Percentiles rank a stretch among this genome's conserved stretches.
Conservation (phyloP, 2,888 invertebrate species). For the Clostera curtula region DNA sequence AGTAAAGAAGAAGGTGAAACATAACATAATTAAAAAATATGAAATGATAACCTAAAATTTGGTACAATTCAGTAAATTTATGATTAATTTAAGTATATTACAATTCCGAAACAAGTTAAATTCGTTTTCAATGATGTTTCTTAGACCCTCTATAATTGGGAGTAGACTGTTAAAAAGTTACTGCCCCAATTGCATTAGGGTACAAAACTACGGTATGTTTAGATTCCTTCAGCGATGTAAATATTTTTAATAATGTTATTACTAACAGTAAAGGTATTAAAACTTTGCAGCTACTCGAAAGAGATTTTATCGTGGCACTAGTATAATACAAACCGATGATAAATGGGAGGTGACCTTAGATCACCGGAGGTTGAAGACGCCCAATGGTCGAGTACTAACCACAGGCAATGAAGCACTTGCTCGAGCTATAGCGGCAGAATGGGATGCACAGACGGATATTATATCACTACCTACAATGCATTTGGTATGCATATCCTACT, state of each 20-base stretch:
- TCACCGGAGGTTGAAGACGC: conserved; percentile 92
- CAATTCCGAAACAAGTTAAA: too few species aligned
- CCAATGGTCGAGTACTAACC: conserved; percentile 83
- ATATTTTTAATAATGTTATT: neutral
- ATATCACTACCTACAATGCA: conserved; percentile 91
- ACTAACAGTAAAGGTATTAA: too few species aligned
- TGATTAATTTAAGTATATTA: too few species aligned
- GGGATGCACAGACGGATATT: conserved; percentile 88
- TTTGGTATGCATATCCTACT: conserved; percentile 75
- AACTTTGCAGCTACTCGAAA: conserved; percentile 69
- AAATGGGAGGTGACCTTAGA: conserved; percentile 92
- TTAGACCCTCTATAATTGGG: conserved; percentile 20
- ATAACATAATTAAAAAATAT: too few species aligned
- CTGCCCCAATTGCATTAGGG: conserved; percentile 27
- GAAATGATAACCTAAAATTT: too few species aligned
- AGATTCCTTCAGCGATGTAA: neutral
- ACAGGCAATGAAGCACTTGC: conserved; percentile 92
- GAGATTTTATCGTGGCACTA: conserved; percentile 83
- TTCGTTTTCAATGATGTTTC: too few species aligned
- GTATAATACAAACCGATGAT: conserved; percentile 79
- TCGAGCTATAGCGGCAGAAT: conserved; percentile 94
- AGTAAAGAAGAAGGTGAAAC: too few species aligned
- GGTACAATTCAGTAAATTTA: too few species aligned
- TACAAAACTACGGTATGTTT: conserved; percentile 44
- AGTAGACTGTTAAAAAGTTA: conserved; percentile 22